Evolutionary conservation across 2,888 invertebrate species (phyloP).

Genomic region (Lepidocyrtoides sp.): DNA sequence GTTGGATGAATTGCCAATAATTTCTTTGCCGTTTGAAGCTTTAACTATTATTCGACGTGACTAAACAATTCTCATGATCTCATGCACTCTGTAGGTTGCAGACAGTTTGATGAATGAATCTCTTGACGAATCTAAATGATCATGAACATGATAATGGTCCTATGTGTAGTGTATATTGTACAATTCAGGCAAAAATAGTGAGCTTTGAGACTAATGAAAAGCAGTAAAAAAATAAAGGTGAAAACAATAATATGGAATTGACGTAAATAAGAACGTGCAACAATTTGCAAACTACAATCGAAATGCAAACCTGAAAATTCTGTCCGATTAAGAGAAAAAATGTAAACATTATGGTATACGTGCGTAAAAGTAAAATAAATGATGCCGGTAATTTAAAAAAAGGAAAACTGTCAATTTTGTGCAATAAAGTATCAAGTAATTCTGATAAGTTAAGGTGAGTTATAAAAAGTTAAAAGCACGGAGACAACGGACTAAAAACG

Average conservation of each 20-base stretch:
- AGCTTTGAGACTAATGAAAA: too few species aligned
- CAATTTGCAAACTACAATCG: background rate
- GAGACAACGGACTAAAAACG: too few species aligned
- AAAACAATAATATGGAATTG: slow-evolving; percentile 30
- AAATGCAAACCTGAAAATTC: background rate
- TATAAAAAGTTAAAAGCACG: too few species aligned
- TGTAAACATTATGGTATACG: background rate
- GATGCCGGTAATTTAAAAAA: too few species aligned
- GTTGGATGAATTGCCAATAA: slow-evolving; percentile 17
- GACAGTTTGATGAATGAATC: slow-evolving; percentile 65
- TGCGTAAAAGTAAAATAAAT: too few species aligned
- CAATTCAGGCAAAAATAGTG: background rate
- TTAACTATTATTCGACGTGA: slow-evolving; percentile 51
- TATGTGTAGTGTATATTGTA: background rate
- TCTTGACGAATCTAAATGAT: slow-evolving; percentile 68
- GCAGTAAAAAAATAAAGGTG: background rate
- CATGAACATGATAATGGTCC: slow-evolving; percentile 5
- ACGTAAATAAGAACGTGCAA: background rate
- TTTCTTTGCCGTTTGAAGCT: background rate
- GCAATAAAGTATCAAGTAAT: too few species aligned
- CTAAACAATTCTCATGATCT: slow-evolving; percentile 62
- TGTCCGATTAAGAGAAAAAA: background rate
- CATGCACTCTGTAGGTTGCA: slow-evolving; percentile 14
- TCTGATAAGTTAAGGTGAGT: too few species aligned
- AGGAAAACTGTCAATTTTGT: too few species aligned